phyloP scores from a whole-genome alignment of 2,113 vertebrate genomes.

The Protobothrops mucrosquamatus region DNA sequence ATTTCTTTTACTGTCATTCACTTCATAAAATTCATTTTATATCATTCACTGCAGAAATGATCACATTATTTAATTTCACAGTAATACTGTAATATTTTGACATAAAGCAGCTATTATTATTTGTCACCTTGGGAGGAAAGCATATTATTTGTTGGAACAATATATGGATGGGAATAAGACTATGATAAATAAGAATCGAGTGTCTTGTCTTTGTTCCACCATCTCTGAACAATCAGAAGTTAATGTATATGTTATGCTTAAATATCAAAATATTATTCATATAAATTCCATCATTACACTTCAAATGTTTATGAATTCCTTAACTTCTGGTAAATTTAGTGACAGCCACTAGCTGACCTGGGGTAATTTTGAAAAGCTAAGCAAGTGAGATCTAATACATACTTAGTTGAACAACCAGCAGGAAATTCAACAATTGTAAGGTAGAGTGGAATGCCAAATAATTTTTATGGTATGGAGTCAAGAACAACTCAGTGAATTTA shows the following conservation, averaged over 20 bases:
- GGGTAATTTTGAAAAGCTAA: not conserved
- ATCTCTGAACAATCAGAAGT: not conserved
- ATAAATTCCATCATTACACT: not conserved
- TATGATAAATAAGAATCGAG: not conserved
- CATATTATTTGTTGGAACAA: not conserved
- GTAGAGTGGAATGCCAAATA: not conserved
- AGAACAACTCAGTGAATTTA: not conserved
- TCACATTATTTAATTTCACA: not conserved
- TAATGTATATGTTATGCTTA: not conserved
- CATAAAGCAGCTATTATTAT: not conserved
- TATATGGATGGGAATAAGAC: not conserved
- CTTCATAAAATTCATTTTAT: not conserved
- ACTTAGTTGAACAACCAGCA: not conserved
- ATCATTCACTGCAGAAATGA: not conserved
- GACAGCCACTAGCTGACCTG: not conserved
- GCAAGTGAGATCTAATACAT: not conserved
- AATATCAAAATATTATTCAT: not conserved
- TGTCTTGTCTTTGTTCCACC: not conserved
- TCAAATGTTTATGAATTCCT: not conserved
- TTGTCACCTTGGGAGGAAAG: not conserved
- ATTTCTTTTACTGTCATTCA: not conserved
- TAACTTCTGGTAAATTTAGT: not conserved
- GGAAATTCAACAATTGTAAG: not conserved
- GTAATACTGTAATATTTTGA: not conserved
- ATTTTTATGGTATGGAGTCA: not conserved